Conservation (phyloP, 1,140 invertebrate genomes). For the Pinna nobilis region DNA sequence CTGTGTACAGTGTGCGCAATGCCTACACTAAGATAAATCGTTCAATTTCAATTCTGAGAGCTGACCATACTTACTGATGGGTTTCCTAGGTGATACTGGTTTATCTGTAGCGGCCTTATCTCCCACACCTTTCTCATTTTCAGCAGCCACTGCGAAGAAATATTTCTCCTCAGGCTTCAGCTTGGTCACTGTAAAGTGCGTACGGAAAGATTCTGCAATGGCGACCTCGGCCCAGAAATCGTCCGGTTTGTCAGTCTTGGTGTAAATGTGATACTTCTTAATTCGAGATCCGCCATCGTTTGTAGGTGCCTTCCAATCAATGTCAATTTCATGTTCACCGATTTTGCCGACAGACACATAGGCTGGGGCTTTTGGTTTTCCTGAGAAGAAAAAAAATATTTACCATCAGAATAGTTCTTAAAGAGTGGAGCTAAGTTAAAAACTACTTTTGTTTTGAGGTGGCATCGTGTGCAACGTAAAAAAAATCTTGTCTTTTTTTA, state of each 20-base stretch:
- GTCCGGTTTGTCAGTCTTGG: constrained; percentile 81
- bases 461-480: no score
- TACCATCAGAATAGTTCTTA: no score
- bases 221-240: constrained; percentile 78
- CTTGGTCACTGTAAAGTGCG: constrained; percentile 86
- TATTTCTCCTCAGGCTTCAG: constrained; percentile 96
- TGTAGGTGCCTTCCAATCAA: constrained; percentile 91
- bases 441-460: no score
- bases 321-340: constrained; percentile 94
- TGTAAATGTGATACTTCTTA: constrained; percentile 91
- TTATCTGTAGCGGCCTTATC: constrained; percentile 91
- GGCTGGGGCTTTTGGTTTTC: constrained; percentile 80
- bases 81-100: constrained; percentile 94
- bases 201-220: constrained; percentile 81
- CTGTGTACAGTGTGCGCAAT: no score
- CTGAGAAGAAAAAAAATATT: constrained; percentile 87
- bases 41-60: not conserved
- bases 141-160: constrained; percentile 95
- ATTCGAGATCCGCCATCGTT: constrained; percentile 85
- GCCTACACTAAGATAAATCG: no score
- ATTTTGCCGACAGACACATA: constrained; percentile 88
- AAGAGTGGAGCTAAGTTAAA: no score
- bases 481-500: no score
- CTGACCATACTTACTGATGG: constrained; percentile 86
- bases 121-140: constrained; percentile 97